Conservation (phyloP, 2,888 invertebrate genomes). For the Erebia aethiops region DNA sequence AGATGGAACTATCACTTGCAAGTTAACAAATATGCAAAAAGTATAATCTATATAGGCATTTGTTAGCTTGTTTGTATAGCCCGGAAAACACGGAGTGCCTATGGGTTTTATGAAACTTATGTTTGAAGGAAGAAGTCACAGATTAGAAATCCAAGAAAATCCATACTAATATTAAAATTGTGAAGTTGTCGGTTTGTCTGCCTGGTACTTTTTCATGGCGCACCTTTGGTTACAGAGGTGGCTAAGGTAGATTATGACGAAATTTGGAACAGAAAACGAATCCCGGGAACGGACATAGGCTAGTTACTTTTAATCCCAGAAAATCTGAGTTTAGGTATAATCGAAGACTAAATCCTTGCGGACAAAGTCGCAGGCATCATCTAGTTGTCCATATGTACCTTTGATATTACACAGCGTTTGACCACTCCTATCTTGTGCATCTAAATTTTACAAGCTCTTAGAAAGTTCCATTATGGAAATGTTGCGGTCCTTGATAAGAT, state of each 20-base stretch:
- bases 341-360: not conserved
- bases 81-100: no score
- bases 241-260: not conserved
- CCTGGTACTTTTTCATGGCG: not conserved
- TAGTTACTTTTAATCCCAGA: not conserved
- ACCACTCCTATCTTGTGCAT: slow-evolving; percentile 34
- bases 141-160: no score
- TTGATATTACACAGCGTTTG: slow-evolving; percentile 23
- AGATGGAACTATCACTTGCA: no score
- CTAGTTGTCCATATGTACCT: not conserved
- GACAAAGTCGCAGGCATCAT: not conserved
- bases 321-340: not conserved
- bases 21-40: no score
- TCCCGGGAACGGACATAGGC: not conserved
- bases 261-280: not conserved
- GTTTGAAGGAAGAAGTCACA: no score
- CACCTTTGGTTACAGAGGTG: no score
- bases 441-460: slow-evolving; percentile 41
- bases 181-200: not conserved
- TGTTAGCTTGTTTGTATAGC: no score
- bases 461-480: slow-evolving; percentile 34
- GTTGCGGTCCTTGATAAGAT: slow-evolving; percentile 15
- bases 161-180: no score
- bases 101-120: no score
- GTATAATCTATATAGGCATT: no score